Percentiles rank a stretch among this genome's conserved stretches.
phyloP scores from a whole-genome alignment of 1,140 invertebrate species.

The Manduca sexta region DNA sequence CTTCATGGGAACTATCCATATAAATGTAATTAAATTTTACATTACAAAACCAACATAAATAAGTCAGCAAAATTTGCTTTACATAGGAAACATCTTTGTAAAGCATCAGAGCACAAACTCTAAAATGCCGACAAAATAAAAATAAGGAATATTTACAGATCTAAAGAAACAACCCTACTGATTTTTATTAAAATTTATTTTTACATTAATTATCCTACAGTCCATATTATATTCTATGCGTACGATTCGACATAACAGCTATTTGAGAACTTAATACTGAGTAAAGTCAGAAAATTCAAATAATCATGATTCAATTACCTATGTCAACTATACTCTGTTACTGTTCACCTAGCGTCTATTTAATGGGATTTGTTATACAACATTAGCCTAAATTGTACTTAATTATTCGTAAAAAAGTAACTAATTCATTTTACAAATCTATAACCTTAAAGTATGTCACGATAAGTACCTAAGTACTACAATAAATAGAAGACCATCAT shows the following conservation, averaged over 20 bases:
- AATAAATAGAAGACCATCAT: slow-evolving; percentile 68
- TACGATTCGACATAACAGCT: slow-evolving; percentile 44
- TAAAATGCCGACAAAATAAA: slow-evolving; percentile 8
- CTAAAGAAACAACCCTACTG: slow-evolving; percentile 65
- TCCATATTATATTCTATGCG: slow-evolving; percentile 47
- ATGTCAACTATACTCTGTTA: slow-evolving; percentile 42
- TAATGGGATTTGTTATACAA: slow-evolving; percentile 49
- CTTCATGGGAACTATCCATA: too few species aligned
- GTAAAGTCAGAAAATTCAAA: slow-evolving; percentile 42
- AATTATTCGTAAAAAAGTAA: slow-evolving; percentile 45
- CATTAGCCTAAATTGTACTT: slow-evolving; percentile 68
- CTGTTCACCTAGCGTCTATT: slow-evolving; percentile 51
- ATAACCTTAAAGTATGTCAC: slow-evolving; percentile 62
- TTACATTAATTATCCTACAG: slow-evolving; percentile 57
- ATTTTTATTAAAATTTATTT: slow-evolving; percentile 50
- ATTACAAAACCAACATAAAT: background rate
- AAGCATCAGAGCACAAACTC: background rate
- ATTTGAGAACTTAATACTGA: slow-evolving; percentile 71
- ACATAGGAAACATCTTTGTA: background rate
- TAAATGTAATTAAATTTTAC: too few species aligned
- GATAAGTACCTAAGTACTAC: slow-evolving; percentile 67
- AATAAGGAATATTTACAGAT: slow-evolving; percentile 47
- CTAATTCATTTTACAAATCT: slow-evolving; percentile 54
- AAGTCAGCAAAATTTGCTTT: background rate
- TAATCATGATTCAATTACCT: slow-evolving; percentile 45